Conservation (phyloP, 2,888 invertebrate genomes). For the Hyposoter didymator region DNA sequence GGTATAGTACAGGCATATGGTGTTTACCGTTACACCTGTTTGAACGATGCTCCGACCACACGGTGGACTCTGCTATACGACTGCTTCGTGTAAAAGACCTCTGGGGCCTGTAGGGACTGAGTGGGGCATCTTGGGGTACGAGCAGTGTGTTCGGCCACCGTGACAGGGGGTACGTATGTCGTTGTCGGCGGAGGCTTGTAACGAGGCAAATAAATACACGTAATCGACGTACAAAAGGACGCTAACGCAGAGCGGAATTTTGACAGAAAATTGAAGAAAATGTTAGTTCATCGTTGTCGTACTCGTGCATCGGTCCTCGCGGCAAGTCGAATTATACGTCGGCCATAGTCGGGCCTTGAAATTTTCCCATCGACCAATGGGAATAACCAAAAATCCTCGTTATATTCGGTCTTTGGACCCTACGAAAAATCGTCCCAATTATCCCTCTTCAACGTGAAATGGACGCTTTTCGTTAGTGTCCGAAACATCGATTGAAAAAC, state of each 20-base stretch:
- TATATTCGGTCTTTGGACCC: conserved; percentile 23
- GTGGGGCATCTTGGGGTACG: conserved; percentile 58
- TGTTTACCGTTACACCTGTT: conserved; percentile 66
- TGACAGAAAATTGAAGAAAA: conserved; percentile 24
- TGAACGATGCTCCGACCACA: conserved; percentile 50
- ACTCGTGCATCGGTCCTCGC: not conserved
- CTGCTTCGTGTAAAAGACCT: conserved; percentile 54
- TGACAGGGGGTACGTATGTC: conserved; percentile 59
- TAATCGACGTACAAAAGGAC: conserved; percentile 20
- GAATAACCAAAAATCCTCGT: conserved; percentile 54
- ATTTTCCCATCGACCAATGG: conserved; percentile 31
- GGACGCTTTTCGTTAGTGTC: conserved; percentile 20
- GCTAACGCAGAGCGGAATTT: not conserved
- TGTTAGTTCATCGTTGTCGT: conserved; percentile 31
- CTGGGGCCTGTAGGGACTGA: conserved; percentile 35
- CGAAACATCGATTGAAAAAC: not conserved
- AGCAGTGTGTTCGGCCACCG: conserved; percentile 52
- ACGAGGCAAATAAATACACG: conserved; percentile 5
- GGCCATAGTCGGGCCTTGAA: conserved; percentile 28
- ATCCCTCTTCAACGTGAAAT: not conserved
- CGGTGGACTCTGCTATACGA: conserved; percentile 42
- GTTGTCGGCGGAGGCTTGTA: not conserved
- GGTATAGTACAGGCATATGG: conserved; percentile 59
- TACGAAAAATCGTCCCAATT: conserved; percentile 9
- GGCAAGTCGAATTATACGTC: conserved; percentile 24